Conservation (phyloP, 2,113 vertebrate genomes). For the Dasypus novemcinctus region DNA sequence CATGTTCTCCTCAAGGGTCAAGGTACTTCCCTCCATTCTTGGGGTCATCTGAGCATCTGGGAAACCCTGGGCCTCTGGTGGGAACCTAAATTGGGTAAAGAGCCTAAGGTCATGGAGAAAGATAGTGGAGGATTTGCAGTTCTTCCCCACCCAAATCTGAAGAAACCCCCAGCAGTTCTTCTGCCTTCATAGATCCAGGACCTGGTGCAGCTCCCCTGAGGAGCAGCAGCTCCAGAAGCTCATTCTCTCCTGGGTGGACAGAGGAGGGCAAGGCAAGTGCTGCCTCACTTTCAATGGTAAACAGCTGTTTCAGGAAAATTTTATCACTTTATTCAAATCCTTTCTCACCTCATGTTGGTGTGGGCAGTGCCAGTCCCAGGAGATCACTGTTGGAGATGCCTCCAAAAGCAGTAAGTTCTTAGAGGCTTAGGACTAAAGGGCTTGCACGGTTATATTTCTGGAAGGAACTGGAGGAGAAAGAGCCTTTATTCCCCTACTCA, state of each 20-base stretch:
- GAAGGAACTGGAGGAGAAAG: no score
- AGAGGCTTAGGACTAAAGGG: constrained; percentile 46
- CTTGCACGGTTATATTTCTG: constrained; percentile 52
- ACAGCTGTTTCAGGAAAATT: neutral
- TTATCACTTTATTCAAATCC: neutral
- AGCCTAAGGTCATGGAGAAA: neutral
- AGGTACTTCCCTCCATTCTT: constrained; percentile 57
- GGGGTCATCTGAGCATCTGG: constrained; percentile 87
- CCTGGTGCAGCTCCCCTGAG: constrained; percentile 60
- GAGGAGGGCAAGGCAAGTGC: constrained; percentile 85
- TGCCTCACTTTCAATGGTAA: neutral
- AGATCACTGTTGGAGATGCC: constrained; percentile 80
- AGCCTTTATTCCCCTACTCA: neutral
- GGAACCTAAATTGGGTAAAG: neutral
- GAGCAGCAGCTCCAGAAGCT: constrained; percentile 64
- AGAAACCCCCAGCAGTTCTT: neutral
- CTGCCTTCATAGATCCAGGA: constrained; percentile 63
- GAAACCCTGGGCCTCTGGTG: constrained; percentile 84
- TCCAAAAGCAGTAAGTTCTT: constrained; percentile 88
- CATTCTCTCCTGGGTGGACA: constrained; percentile 79
- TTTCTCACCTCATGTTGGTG: constrained; percentile 56
- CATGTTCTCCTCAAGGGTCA: constrained; percentile 75
- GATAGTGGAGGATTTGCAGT: neutral
- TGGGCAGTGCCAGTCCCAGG: constrained; percentile 75
- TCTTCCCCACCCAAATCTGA: neutral